A percentile compares a stretch with the other conserved stretches of the same genome.
phyloP scores from a whole-genome alignment of 2,888 invertebrate species.

The Ophion obscuratus region DNA sequence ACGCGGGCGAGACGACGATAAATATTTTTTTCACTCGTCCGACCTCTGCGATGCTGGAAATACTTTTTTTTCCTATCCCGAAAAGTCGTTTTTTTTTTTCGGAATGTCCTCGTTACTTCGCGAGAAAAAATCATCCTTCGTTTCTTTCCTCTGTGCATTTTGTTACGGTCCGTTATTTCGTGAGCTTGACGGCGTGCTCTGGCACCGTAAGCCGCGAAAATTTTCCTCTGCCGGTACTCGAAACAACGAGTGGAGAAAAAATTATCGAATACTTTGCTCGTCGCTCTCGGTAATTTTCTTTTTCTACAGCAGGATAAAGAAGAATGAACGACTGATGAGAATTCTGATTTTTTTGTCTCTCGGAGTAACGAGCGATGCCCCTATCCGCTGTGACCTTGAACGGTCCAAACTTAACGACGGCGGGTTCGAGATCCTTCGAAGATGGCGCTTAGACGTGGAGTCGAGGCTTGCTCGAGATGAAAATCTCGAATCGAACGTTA shows the following conservation, averaged over 20 bases:
- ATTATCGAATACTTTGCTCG: no score
- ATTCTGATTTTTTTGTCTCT: background rate
- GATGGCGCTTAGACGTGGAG: slow-evolving; percentile 61
- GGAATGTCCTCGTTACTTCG: no score
- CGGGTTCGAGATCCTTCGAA: slow-evolving; percentile 51
- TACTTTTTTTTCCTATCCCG: background rate
- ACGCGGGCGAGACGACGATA: background rate
- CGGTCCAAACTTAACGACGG: slow-evolving; percentile 26
- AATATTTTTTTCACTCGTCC: background rate
- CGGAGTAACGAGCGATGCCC: background rate
- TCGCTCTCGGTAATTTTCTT: no score
- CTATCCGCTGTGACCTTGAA: slow-evolving; percentile 3
- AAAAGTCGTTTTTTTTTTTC: no score
- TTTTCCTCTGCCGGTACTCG: no score
- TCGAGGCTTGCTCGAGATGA: slow-evolving; percentile 25
- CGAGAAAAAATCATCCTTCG: no score
- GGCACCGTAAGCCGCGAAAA: no score
- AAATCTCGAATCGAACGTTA: slow-evolving; percentile 1
- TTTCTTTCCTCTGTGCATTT: no score
- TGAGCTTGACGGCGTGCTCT: no score
- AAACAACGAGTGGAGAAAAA: no score
- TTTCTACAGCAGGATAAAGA: background rate
- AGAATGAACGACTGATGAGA: background rate
- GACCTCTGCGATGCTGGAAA: background rate
- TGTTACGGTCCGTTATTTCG: no score